A percentile compares a stretch with the other conserved stretches of the same genome.
Conservation (phyloP, 2,888 invertebrate species). For the Lasioglossum villosulum region DNA sequence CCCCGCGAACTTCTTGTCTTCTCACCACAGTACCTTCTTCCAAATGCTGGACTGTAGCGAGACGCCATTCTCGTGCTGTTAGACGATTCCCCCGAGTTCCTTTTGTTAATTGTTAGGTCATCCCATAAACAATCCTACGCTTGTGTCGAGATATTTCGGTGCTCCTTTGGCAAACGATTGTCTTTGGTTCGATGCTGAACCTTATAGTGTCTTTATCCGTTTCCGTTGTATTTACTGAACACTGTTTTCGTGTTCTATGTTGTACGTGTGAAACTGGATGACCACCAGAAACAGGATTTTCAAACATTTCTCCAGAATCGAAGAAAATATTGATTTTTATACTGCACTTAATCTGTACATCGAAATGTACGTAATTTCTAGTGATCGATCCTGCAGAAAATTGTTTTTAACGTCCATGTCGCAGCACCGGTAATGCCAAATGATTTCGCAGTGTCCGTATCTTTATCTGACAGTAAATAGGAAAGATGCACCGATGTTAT, state of each 20-base stretch:
- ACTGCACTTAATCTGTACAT: background rate
- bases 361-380: background rate
- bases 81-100: background rate
- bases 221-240: background rate
- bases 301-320: background rate
- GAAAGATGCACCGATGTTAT: background rate
- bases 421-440: background rate
- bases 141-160: background rate
- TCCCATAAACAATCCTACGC: background rate
- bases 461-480: background rate
- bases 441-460: background rate
- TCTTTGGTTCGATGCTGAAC: background rate
- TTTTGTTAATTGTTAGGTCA: slow-evolving; percentile 31
- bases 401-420: background rate
- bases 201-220: background rate
- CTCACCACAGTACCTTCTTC: background rate
- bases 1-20: too few species aligned
- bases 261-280: background rate
- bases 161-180: background rate
- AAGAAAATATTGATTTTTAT: background rate
- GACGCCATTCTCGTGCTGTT: slow-evolving; percentile 30
- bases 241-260: background rate
- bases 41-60: slow-evolving; percentile 20
- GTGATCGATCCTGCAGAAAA: background rate
- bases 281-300: background rate